Conservation (phyloP, 1,140 invertebrate genomes). For the Caenorhabditis inopinata region DNA sequence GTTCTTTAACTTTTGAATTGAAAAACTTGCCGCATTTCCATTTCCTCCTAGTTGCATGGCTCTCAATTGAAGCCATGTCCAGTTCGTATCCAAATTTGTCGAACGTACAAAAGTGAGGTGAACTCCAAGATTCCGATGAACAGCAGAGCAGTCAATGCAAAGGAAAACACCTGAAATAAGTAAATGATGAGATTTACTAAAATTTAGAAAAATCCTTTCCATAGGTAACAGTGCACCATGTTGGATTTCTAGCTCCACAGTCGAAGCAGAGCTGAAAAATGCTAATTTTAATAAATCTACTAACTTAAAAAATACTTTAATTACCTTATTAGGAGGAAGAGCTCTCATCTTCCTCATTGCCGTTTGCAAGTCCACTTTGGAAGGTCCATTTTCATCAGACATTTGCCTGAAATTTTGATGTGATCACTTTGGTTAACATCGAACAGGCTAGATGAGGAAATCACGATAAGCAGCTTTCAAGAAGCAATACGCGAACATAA, state of each 20-base stretch:
- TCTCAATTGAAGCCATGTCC: conserved; percentile 75
- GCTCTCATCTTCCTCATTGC: conserved; percentile 49
- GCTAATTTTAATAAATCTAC: neutral
- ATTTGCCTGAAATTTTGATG: neutral
- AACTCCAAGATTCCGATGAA: conserved; percentile 85
- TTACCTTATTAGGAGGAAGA: conserved; percentile 48
- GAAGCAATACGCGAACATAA: neutral
- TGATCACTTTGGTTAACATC: neutral
- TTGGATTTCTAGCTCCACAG: conserved; percentile 94
- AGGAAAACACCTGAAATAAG: conserved; percentile 78
- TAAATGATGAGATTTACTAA: neutral
- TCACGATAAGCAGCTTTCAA: too few relatives aligned
- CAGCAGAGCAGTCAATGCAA: conserved; percentile 97
- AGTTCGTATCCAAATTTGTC: conserved; percentile 92
- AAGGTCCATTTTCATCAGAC: conserved; percentile 52
- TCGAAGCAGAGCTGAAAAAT: conserved; percentile 87
- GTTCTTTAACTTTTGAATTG: conserved; percentile 1
- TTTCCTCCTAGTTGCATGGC: conserved; percentile 99
- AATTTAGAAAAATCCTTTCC: conserved; percentile 72
- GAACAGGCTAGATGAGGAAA: neutral
- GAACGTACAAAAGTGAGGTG: conserved; percentile 65
- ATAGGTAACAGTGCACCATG: conserved; percentile 98
- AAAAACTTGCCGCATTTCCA: conserved; percentile 85
- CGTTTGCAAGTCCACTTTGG: conserved; percentile 43
- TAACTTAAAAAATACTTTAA: neutral